phyloP scores from a whole-genome alignment of 1,140 invertebrate genomes.

The Lasioglossum albipes region DNA sequence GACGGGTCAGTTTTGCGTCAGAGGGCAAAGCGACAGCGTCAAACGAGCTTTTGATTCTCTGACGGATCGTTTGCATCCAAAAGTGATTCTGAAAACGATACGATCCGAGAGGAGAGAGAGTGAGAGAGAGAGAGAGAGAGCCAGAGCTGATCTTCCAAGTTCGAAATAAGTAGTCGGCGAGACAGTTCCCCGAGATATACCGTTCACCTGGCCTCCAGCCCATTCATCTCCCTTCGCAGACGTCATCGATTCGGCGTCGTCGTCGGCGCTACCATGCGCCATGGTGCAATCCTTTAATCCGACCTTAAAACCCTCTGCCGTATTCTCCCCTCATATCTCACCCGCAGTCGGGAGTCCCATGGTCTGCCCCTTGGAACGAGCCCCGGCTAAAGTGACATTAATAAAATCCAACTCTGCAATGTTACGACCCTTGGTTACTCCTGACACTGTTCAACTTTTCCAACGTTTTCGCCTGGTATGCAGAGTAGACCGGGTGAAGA shows the following conservation, averaged over 20 bases:
- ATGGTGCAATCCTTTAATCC: constrained; percentile 56
- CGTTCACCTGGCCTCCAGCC: constrained; percentile 25
- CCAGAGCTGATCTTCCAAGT: constrained; percentile 26
- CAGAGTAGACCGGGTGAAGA: too few species aligned
- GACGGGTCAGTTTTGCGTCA: background rate
- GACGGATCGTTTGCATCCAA: background rate
- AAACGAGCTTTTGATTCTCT: background rate
- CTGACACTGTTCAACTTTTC: too few species aligned
- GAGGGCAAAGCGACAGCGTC: background rate
- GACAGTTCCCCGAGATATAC: constrained; percentile 48
- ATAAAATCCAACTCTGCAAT: constrained; percentile 13
- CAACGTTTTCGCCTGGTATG: too few species aligned
- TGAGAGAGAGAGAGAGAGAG: background rate
- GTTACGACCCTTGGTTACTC: background rate
- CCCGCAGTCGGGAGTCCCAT: background rate
- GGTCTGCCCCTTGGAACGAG: background rate
- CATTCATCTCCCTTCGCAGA: constrained; percentile 51
- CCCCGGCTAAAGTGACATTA: constrained; percentile 6
- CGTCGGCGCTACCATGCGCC: background rate
- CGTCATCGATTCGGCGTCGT: constrained; percentile 41
- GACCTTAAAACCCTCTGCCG: constrained; percentile 42
- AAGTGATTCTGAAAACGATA: constrained; percentile 1
- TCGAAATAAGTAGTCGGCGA: constrained; percentile 27
- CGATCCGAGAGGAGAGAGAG: constrained; percentile 3
- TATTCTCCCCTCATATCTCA: constrained; percentile 9